These are phyloP conservation scores for Pluvianellus socialis DNA, from an alignment of 2,113 vertebrate species.

Conservation along the genomic window DNA sequence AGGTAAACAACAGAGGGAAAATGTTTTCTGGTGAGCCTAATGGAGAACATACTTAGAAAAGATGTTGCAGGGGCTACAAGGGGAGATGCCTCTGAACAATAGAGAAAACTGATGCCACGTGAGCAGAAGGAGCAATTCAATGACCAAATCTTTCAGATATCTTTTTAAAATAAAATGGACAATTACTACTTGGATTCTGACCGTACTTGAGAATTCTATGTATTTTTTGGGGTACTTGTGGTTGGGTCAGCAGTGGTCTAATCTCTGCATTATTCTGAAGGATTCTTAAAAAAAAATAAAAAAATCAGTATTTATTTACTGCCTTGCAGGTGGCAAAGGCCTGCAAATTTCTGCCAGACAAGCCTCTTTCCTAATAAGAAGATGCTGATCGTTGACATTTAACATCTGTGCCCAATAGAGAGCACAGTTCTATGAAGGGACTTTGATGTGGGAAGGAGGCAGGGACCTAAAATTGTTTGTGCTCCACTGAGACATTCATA, in stretches of 20 bases:
- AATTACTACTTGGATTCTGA: not conserved
- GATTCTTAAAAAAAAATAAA: not conserved
- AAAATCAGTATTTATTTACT: not conserved
- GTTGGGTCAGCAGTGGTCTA: not conserved
- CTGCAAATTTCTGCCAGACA: not conserved
- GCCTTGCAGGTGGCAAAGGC: slow-evolving; percentile 5
- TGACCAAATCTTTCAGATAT: not conserved
- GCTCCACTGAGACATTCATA: not conserved
- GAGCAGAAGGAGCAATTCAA: not conserved
- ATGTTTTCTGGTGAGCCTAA: not conserved
- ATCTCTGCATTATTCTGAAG: not conserved
- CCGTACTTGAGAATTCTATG: not conserved
- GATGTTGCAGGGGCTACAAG: not conserved
- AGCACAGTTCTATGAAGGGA: not conserved
- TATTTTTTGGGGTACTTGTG: not conserved
- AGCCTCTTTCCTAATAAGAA: not conserved
- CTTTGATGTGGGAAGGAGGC: not conserved
- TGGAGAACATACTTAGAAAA: not conserved
- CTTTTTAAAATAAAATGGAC: not conserved
- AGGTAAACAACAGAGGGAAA: not conserved
- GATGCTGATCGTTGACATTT: slow-evolving; percentile 22
- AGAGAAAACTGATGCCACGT: not conserved
- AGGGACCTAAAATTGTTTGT: not conserved
- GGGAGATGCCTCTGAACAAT: not conserved
- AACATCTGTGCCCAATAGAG: slow-evolving; percentile 2